phyloP scores from a whole-genome alignment of 2,797 vertebrate species.

The Hydrolagus colliei region DNA sequence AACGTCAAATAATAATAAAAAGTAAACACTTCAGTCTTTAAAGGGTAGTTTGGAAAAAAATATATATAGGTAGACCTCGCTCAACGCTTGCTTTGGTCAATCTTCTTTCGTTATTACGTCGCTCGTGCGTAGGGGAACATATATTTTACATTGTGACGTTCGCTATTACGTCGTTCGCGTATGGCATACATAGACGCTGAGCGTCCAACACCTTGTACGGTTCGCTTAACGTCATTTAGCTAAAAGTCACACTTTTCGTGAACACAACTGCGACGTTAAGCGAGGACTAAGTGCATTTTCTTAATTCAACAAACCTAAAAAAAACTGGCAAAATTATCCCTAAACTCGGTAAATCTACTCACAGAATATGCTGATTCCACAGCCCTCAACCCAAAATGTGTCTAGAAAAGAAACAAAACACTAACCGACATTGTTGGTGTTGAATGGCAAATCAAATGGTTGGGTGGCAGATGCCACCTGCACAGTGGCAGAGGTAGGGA shows the following conservation, averaged over 20 bases:
- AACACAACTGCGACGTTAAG: no score
- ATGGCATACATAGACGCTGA: no score
- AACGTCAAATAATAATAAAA: neutral
- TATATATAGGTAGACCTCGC: neutral
- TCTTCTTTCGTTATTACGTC: no score
- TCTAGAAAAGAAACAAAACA: conserved; percentile 26
- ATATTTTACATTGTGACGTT: no score
- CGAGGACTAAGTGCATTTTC: no score
- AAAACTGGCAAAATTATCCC: neutral
- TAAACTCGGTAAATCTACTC: neutral
- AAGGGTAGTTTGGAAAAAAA: conserved; percentile 33
- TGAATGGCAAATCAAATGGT: conserved; percentile 89
- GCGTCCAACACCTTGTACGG: no score
- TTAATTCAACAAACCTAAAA: neutral
- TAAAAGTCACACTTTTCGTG: no score
- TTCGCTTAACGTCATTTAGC: no score
- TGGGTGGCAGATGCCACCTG: conserved; percentile 88
- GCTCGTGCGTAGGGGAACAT: no score
- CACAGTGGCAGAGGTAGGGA: conserved; percentile 90
- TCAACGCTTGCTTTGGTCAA: no score
- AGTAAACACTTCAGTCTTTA: neutral
- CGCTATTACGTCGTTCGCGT: no score
- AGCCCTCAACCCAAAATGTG: neutral
- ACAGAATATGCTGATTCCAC: neutral
- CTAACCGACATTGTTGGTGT: conserved; percentile 83